Conservation (phyloP, 2,113 vertebrate genomes). For the Callionymus lyra region DNA sequence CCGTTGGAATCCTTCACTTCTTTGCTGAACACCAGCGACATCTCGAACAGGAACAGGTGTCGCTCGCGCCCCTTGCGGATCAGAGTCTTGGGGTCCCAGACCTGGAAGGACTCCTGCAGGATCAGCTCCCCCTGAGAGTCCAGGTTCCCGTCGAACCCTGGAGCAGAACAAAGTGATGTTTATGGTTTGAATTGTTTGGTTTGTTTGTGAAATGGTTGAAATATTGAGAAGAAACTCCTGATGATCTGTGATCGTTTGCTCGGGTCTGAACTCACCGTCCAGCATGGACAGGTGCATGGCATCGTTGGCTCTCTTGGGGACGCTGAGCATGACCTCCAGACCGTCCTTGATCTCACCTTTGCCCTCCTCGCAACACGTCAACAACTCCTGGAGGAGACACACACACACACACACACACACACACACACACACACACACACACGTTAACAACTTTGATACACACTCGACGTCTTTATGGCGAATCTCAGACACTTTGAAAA, state of each 20-base stretch:
- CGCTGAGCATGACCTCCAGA: slow-evolving; percentile 97
- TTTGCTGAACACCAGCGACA: slow-evolving; percentile 97
- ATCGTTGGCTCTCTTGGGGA: slow-evolving; percentile 97
- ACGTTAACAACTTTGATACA: too few relatives aligned
- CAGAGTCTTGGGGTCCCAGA: slow-evolving; percentile 98
- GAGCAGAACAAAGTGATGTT: slow-evolving; percentile 1
- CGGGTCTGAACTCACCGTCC: slow-evolving; percentile 71
- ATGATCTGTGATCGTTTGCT: not conserved
- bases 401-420: too few relatives aligned
- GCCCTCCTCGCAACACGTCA: slow-evolving; percentile 96
- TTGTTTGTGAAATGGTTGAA: not conserved
- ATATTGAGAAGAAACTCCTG: not conserved
- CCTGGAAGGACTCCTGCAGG: slow-evolving; percentile 98
- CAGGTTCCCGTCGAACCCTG: slow-evolving; percentile 96
- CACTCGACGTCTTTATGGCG: too few relatives aligned
- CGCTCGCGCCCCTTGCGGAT: slow-evolving; percentile 94
- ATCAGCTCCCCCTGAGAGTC: slow-evolving; percentile 98
- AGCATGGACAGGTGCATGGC: slow-evolving; percentile 99
- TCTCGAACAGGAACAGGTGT: slow-evolving; percentile 97
- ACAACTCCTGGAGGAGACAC: slow-evolving; percentile 72
- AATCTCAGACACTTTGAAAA: too few relatives aligned
- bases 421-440: too few relatives aligned
- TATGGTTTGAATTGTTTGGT: not conserved
- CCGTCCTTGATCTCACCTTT: slow-evolving; percentile 98
- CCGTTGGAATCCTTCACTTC: slow-evolving; percentile 98